These are phyloP conservation scores for Cheilosia pagana DNA, from an alignment of 2,888 invertebrate genomes.

Conservation along the genomic window DNA sequence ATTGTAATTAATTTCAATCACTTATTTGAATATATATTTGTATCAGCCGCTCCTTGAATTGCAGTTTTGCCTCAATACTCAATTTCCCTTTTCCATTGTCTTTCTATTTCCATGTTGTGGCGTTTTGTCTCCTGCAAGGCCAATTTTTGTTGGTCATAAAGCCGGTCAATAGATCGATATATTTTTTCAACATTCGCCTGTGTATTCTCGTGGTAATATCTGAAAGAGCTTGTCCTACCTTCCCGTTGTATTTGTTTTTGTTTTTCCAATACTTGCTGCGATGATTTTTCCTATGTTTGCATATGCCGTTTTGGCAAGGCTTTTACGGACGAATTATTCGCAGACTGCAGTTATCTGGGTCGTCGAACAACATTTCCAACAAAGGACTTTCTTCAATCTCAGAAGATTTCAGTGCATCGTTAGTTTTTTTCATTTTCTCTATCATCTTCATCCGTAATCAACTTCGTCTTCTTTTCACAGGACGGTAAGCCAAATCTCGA, in stretches of 20 bases:
- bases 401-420: background rate
- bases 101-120: slow-evolving; percentile 1
- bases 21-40: slow-evolving; percentile 1
- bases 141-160: background rate
- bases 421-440: background rate
- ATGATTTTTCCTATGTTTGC: background rate
- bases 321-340: background rate
- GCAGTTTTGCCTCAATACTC: background rate
- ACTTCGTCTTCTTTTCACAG: background rate
- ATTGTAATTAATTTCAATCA: too few species aligned
- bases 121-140: background rate
- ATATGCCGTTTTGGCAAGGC: slow-evolving; percentile 4
- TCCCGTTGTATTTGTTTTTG: slow-evolving; percentile 6
- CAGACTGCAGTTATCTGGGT: background rate
- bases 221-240: slow-evolving; percentile 12
- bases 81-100: background rate
- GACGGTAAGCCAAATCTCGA: slow-evolving; percentile 3
- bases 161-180: background rate
- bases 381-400: background rate
- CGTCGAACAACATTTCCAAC: slow-evolving; percentile 1
- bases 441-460: background rate
- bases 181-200: background rate
- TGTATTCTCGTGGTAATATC: slow-evolving; percentile 1
- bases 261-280: background rate
- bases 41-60: background rate